A percentile compares a stretch with the other conserved stretches of the same genome.
These are phyloP conservation scores for Furcifer pardalis DNA, from an alignment of 2,797 vertebrate genomes.

Conservation along the genomic window DNA sequence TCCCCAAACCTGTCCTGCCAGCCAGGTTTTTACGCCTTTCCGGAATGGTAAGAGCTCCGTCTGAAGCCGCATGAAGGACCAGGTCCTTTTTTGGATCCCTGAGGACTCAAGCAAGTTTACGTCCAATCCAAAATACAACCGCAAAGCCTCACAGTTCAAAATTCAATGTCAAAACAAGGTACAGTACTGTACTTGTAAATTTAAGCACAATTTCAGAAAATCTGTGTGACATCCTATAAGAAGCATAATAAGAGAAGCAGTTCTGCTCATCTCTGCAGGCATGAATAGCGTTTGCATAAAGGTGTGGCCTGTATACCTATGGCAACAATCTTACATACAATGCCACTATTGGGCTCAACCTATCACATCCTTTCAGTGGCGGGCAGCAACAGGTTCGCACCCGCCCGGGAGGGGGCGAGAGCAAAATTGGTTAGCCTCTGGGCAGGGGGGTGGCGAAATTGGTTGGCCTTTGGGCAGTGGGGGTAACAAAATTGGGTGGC, in stretches of 20 bases:
- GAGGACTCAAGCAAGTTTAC: background rate
- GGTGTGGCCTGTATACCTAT: background rate
- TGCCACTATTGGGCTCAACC: background rate
- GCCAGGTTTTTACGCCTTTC: too few relatives aligned
- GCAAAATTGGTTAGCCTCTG: too few relatives aligned
- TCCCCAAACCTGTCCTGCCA: too few relatives aligned
- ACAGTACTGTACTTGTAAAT: background rate
- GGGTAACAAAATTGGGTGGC: too few relatives aligned
- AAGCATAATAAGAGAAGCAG: background rate
- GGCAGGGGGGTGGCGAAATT: too few relatives aligned
- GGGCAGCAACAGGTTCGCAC: too few relatives aligned
- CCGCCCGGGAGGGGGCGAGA: too few relatives aligned
- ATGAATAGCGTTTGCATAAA: background rate
- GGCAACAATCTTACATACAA: background rate
- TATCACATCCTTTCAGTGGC: too few relatives aligned
- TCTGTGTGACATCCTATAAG: background rate
- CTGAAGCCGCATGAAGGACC: too few relatives aligned
- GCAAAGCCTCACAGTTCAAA: too few relatives aligned
- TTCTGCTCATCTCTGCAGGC: background rate
- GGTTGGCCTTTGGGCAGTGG: too few relatives aligned
- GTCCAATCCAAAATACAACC: background rate
- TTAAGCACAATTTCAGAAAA: background rate
- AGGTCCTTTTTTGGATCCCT: background rate
- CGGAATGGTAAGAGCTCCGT: too few relatives aligned
- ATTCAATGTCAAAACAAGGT: background rate